Evolutionary conservation across 2,113 vertebrate species (phyloP).

Genomic region (Pachypanchax playfairii): DNA sequence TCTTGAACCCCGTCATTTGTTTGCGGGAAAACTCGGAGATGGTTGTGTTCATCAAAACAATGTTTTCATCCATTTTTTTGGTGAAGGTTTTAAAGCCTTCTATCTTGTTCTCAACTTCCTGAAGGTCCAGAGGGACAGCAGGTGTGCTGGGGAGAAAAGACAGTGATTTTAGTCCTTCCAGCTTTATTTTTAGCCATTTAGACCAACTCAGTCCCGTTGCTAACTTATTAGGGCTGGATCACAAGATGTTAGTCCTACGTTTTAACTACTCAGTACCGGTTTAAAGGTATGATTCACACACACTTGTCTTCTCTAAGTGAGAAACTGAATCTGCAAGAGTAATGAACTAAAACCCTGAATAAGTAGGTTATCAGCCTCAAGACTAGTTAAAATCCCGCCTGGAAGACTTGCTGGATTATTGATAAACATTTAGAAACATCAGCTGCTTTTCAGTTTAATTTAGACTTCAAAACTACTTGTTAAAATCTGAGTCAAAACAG

Average conservation of each 20-base stretch:
- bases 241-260: too few relatives aligned
- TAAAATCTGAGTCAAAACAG: neutral
- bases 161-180: conserved; percentile 17
- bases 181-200: conserved; percentile 4
- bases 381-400: neutral
- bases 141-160: conserved; percentile 84
- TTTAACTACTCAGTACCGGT: too few relatives aligned
- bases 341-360: neutral
- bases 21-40: conserved; percentile 94
- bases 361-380: neutral
- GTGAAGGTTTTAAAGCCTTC: conserved; percentile 95
- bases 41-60: conserved; percentile 88
- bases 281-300: too few relatives aligned
- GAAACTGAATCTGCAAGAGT: too few relatives aligned
- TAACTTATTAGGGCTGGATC: too few relatives aligned
- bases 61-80: conserved; percentile 95
- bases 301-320: too few relatives aligned
- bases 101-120: conserved; percentile 93
- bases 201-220: neutral
- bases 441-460: neutral
- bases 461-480: neutral
- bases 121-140: conserved; percentile 85
- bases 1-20: conserved; percentile 93
- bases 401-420: neutral
- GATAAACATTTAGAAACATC: neutral